Base-by-base conservation (phyloP, 2,888 invertebrate species). In the Calliopum simillimum region DNA sequence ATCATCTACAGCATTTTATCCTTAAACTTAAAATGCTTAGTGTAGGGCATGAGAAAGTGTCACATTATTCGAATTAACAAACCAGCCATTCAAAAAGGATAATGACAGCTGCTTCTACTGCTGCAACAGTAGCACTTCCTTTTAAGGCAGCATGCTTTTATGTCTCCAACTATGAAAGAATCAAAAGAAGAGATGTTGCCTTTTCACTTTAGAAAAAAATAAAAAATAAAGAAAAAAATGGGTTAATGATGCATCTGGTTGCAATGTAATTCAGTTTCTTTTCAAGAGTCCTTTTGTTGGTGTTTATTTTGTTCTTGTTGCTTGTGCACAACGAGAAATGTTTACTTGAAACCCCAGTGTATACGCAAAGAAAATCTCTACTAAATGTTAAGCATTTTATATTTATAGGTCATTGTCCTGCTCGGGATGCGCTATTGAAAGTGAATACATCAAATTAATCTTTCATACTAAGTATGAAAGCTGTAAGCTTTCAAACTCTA, bases 201-300 rank as follows among this genome's bases (percentile, higher is more conserved):
- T 41, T 41, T 46, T 19, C 61, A 61, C 44, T 19, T 43, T 11
- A 3, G 21, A 44, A 16, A 56, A 14, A 25, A 56, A 5, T 25
- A 21, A 23, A 25, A 11, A n/a, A n/a, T n/a, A n/a, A n/a, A 1
- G 25, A 21, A 23, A 25, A n/a, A 61, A 61, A 61, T 61, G 21
- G 61, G 61, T 61, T 61, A 61, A 61, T 44, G 61, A 61, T 43
- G 44, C 61, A 44, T 21, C 61, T 14, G 58, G 8, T 16, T 58
- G 16, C 55, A 21, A 55, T 23, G 19, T 49, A 49, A 16, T 23
- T 53, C 53, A 53, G 53, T 23, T 23, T 23, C 53, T 53, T 53
- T 53, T 53, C 53, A 53, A 53, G 23, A 23, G n/a, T 21, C 53
- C 23, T 53, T 53, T 53, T 53, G 53, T 53, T 14, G 8, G 33